Base-by-base conservation (phyloP, 2,797 vertebrate genomes). In the Galagoides demidoff region DNA sequence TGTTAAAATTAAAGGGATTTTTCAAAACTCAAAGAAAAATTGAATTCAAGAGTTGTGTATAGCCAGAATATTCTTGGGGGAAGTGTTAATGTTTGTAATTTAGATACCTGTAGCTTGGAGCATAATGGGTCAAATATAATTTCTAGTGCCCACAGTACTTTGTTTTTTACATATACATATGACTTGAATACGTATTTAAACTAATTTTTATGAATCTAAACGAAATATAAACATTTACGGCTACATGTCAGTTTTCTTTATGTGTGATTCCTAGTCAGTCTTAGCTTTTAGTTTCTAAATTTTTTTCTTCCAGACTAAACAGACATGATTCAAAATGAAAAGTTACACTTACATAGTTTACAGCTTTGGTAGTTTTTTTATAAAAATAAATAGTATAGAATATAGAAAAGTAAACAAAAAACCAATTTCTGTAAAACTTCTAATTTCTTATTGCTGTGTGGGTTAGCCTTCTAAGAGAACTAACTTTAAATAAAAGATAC, bases 241-340 rank as follows among this genome's bases (percentile, higher is more conserved):
- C 85, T 85, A 64, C 11, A 20, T 39, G 29, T 76, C 77, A 84
- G 16, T 94, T 93, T 92, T 93, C 79, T 82, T 85, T 89, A 66
- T 52, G 13, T 52, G 2, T 34, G 25, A 91, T 77, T 11, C 6
- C 5, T 74, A 27, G 25, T 84, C 20, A 31, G n/a, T 82, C 5
- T 34, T 34, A 85, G 34, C 55, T 96, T 89, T 89, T 22, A 45
- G 37, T 74, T 95, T 95, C 52, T 74, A 55, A 22, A n/a, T n/a
- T 66, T 64, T 78, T 92, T 96, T 90, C 23, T 82, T 86, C 79
- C 9, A 79, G 82, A 76, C 8, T 61, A 7, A 43, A 81, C 8
- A 88, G 61, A 34, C 27, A 61, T 63, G 22, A 93, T 79, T 96
- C 63, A 87, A 63, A 94, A 92, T 66, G 16, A 95, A 94, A 95